Evolutionary conservation across 2,797 vertebrate species (phyloP).

Genomic region (Hydrophis major): DNA sequence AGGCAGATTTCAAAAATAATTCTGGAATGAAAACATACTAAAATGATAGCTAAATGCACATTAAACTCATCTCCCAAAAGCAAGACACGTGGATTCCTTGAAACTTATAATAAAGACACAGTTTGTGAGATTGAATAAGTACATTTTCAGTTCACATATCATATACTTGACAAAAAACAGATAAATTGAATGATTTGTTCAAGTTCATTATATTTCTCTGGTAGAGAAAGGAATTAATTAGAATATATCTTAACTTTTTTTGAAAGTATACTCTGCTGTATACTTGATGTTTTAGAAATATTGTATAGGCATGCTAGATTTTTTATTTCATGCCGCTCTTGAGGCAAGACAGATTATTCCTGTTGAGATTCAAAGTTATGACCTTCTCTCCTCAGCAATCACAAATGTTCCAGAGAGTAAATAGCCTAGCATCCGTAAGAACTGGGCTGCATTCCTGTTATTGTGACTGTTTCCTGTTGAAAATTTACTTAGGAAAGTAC

Average conservation of each 20-base stretch:
- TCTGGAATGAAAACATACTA: slow-evolving; percentile 8
- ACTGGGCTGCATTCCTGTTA: slow-evolving; percentile 4
- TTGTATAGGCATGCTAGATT: not conserved
- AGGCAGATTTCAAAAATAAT: slow-evolving; percentile 3
- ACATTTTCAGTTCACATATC: not conserved
- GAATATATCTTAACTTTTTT: not conserved
- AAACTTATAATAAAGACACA: not conserved
- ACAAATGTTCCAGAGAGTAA: slow-evolving; percentile 13
- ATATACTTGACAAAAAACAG: not conserved
- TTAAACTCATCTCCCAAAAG: not conserved
- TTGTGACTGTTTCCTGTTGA: slow-evolving; percentile 23
- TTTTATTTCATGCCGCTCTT: not conserved
- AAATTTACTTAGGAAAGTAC: slow-evolving; percentile 1
- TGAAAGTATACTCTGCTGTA: not conserved
- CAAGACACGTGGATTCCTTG: not conserved
- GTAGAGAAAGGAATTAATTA: not conserved
- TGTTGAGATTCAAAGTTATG: not conserved
- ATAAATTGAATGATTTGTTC: not conserved
- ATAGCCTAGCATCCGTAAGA: slow-evolving; percentile 11
- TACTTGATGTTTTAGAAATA: not conserved
- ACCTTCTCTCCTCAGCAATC: not conserved
- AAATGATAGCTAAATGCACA: not conserved
- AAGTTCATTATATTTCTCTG: not conserved
- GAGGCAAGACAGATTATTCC: not conserved
- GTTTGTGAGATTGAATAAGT: not conserved